These are phyloP conservation scores for Ips typographus DNA, from an alignment of 1,140 invertebrate species.

Conservation along the genomic window DNA sequence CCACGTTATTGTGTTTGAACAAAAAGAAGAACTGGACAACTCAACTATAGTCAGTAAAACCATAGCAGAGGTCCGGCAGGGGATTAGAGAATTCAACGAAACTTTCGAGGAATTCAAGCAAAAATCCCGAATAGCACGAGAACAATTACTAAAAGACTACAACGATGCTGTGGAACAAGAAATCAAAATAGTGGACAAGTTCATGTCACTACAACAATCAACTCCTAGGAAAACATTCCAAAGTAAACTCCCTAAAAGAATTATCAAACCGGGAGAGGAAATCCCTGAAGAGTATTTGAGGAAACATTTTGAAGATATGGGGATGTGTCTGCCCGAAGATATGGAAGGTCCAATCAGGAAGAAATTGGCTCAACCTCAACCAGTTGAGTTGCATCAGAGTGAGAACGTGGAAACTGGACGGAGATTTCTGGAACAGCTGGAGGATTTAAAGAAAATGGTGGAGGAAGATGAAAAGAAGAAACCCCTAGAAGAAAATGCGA, in stretches of 20 bases:
- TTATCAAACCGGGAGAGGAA: conserved; percentile 15
- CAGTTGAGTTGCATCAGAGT: conserved; percentile 2
- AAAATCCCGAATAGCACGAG: conserved; percentile 31
- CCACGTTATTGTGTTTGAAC: conserved; percentile 3
- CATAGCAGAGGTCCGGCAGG: conserved; percentile 41
- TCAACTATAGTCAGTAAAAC: conserved; percentile 33
- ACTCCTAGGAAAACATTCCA: background rate
- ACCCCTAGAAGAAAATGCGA: conserved; percentile 20
- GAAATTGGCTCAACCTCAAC: background rate
- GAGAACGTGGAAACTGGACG: conserved; percentile 11
- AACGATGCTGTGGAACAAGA: conserved; percentile 38
- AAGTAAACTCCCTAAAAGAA: background rate
- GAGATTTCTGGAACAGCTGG: conserved; percentile 14
- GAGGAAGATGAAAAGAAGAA: conserved; percentile 24
- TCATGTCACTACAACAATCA: conserved; percentile 18
- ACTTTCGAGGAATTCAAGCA: conserved; percentile 42
- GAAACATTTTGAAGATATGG: conserved; percentile 39
- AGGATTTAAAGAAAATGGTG: conserved; percentile 19
- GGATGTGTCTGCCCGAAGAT: conserved; percentile 31
- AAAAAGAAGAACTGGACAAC: conserved; percentile 30
- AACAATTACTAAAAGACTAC: conserved; percentile 39
- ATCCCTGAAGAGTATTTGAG: conserved; percentile 36
- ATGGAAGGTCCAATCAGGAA: conserved; percentile 6
- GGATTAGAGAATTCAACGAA: conserved; percentile 40
- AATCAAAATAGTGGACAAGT: conserved; percentile 34